Evolutionary conservation across 1,140 invertebrate genomes (phyloP), one percentile per base, ranked within the genome.

Genomic region (Tribolium castaneum): DNA sequence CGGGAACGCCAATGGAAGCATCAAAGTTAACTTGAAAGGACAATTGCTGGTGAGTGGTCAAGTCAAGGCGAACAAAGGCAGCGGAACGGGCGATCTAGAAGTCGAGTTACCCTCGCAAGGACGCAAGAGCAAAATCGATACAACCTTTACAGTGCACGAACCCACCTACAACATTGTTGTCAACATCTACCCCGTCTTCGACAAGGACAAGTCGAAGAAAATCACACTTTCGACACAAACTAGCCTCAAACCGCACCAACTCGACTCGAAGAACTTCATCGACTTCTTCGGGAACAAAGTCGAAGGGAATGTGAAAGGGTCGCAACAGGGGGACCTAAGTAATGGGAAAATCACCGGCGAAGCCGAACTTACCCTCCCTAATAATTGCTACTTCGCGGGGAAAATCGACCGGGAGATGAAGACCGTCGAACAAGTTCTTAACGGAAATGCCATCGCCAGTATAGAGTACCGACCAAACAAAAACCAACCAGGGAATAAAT

Each of bases 211-310:
- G 9, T 90, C 84, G 52, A 91, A 92, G 56, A 91, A 91, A 79
- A 78, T 95, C 0, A 88, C 89, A 77, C 80, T 93, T 4, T 88
- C 88, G n/a, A 93, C 93, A 0, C 87, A 90, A 25, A 91, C 89
- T 39, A 90, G 90, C 54, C 75, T 90, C 0, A 89, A 89, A 0
- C 88, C 90, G 4, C 88, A 88, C 0, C 86, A 87, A 1, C 34
- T 94, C 0, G 90, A 92, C n/a, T 90, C 92, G 0, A 94, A 92
- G 88, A 93, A 92, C 80, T 86, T 88, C 1, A 70, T 93, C 14
- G 88, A 90, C 56, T 85, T 91, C 45, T 82, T 87, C 4, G 88
- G 88, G 0, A 85, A 91, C 14, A 90, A 88, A 75, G 83, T 91
- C 0, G 90, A 91, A 76, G 77, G 90, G 0, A 91, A 91, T 39